phyloP scores from a whole-genome alignment of 2,797 vertebrate genomes.

The Acipenser ruthenus region DNA sequence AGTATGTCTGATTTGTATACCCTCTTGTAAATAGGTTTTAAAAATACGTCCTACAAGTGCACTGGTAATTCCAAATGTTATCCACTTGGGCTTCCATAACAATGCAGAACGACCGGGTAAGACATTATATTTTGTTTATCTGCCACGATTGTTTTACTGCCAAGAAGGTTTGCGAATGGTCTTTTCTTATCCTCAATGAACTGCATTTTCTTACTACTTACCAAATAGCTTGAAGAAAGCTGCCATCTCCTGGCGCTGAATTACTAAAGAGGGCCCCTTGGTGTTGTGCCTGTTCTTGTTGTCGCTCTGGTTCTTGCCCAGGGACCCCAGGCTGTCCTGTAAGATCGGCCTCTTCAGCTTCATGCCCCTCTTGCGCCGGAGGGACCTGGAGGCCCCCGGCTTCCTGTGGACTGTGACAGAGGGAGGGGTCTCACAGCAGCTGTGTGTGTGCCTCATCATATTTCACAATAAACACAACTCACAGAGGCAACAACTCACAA shows the following conservation, averaged over 20 bases:
- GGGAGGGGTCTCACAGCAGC: slow-evolving; percentile 59
- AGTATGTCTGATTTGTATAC: too few species aligned
- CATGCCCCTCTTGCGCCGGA: slow-evolving; percentile 52
- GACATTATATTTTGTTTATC: too few species aligned
- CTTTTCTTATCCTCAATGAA: too few species aligned
- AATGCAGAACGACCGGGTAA: too few species aligned
- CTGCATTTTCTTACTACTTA: slow-evolving; percentile 42
- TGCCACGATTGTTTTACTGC: too few species aligned
- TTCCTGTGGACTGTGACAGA: slow-evolving; percentile 59
- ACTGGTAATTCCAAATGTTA: too few species aligned
- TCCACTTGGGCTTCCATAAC: too few species aligned
- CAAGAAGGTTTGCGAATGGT: too few species aligned
- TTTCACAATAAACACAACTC: not conserved
- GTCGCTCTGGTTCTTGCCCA: slow-evolving; percentile 35
- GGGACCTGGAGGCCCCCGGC: slow-evolving; percentile 44
- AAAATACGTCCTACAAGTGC: too few species aligned
- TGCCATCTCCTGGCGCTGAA: slow-evolving; percentile 82
- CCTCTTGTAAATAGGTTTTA: too few species aligned
- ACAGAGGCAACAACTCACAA: too few species aligned
- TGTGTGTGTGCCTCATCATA: slow-evolving; percentile 63
- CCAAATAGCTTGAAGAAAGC: slow-evolving; percentile 86
- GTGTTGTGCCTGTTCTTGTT: slow-evolving; percentile 36
- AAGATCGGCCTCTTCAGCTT: slow-evolving; percentile 52
- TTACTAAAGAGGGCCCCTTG: slow-evolving; percentile 56
- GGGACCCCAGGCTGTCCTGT: slow-evolving; percentile 43